Conservation (phyloP, 1,140 invertebrate genomes). For the Laupala kohalensis region DNA sequence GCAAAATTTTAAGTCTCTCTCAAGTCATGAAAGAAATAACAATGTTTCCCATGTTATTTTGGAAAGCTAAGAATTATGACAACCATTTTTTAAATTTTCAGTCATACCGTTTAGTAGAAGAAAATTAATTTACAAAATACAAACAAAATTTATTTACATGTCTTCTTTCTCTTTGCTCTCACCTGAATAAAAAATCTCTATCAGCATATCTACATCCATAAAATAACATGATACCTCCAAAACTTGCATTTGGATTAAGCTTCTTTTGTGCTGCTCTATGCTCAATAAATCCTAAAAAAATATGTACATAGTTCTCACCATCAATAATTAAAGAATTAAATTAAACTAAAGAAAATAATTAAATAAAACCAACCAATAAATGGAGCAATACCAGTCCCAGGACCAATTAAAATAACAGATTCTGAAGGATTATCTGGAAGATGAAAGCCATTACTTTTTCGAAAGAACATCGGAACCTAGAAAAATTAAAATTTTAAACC, state of each 20-base stretch:
- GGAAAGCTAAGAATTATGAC: no score
- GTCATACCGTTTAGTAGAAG: no score
- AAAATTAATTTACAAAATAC: no score
- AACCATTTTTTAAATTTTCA: no score
- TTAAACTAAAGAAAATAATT: neutral
- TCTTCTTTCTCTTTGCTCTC: no score
- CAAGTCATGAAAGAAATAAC: no score
- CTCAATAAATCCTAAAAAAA: slow-evolving; percentile 37
- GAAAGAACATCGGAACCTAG: slow-evolving; percentile 44
- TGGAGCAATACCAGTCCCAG: slow-evolving; percentile 72
- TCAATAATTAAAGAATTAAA: neutral
- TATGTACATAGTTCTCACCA: neutral
- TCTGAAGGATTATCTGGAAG: slow-evolving; percentile 35
- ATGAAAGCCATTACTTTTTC: slow-evolving; percentile 40
- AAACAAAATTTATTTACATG: no score
- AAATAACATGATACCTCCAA: slow-evolving; percentile 45
- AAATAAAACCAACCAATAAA: slow-evolving; percentile 37
- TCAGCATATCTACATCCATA: slow-evolving; percentile 58
- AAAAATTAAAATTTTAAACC: slow-evolving; percentile 15
- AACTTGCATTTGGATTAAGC: slow-evolving; percentile 19
- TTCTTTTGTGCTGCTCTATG: slow-evolving; percentile 30
- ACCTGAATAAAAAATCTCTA: slow-evolving; percentile 47
- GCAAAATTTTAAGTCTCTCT: no score
- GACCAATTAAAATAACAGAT: slow-evolving; percentile 63
- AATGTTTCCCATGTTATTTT: no score